Evolutionary conservation across 2,888 invertebrate genomes (phyloP).

Genomic region (Serrognathus titanus): DNA sequence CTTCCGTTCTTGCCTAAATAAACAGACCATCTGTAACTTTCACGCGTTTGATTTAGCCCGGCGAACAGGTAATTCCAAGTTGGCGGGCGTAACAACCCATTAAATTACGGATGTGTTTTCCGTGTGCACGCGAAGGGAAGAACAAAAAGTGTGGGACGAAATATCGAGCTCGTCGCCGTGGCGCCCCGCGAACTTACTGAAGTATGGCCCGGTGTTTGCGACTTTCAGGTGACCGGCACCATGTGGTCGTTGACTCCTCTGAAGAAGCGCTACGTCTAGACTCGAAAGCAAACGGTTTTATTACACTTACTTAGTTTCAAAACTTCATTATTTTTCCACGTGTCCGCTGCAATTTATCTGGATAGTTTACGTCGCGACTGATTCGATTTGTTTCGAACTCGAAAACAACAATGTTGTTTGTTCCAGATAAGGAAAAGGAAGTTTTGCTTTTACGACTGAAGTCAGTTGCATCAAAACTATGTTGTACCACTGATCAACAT

Average conservation of each 20-base stretch:
- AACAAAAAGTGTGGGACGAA: too few species aligned
- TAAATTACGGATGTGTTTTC: too few species aligned
- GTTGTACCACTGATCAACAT: too few species aligned
- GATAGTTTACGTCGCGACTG: slow-evolving; percentile 6
- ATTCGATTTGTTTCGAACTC: slow-evolving; percentile 7
- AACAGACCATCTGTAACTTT: too few species aligned
- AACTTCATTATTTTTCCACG: slow-evolving; percentile 23
- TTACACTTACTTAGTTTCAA: slow-evolving; percentile 29
- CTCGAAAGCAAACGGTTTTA: slow-evolving; percentile 30
- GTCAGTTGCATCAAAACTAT: too few species aligned
- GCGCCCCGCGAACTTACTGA: slow-evolving; percentile 28
- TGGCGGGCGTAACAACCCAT: too few species aligned
- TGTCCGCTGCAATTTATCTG: slow-evolving; percentile 6
- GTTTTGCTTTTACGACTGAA: too few species aligned
- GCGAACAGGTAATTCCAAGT: too few species aligned
- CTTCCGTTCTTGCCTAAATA: slow-evolving; percentile 1
- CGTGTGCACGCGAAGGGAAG: too few species aligned
- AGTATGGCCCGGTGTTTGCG: slow-evolving; percentile 32
- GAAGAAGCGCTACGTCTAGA: slow-evolving; percentile 35
- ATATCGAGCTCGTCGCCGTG: slow-evolving; percentile 17
- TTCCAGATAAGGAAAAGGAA: too few species aligned
- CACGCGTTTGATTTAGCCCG: too few species aligned
- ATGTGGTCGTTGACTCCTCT: slow-evolving; percentile 35
- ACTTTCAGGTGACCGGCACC: slow-evolving; percentile 36
- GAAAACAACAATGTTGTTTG: slow-evolving; percentile 2